Base-by-base conservation (phyloP, 2,888 invertebrate genomes). In the Ferrisia virgata region DNA sequence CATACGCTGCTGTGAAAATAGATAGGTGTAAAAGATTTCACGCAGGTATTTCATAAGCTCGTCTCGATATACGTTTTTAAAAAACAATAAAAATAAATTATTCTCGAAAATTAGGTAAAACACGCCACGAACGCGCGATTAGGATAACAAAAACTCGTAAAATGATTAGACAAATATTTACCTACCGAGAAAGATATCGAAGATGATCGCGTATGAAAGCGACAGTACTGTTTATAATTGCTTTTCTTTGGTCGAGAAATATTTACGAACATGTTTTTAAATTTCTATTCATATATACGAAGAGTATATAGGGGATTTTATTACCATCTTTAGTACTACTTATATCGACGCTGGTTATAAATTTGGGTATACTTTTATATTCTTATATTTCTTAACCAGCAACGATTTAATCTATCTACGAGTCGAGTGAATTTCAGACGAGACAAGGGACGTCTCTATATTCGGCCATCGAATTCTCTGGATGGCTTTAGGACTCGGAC, bases 181-280 rank as follows among this genome's bases (percentile, higher is more conserved):
- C 72, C n/a, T n/a, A 69, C 22, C 5, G 9, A 8, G 25, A 22
- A 31, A 36, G 9, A 36, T 36, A 33, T 36, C 72, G 72, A 76
- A 76, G 72, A 76, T 36, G 72, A 36, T 8, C 53, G 72, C 72
- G 33, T 15, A 76, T 18, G 72, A 76, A 76, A 76, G 33, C 33
- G 72, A 36, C 72, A 36, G 72, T 76, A 76, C 18, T 64, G 64
- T 64, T 76, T 76, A 76, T 76, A 36, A 33, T 76, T 36, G 72
- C 33, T 36, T 18, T 76, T 76, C 33, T 76, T 76, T 36, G 33
- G 72, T 22, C 9, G n/a, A n/a, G n/a, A n/a, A 76, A 36, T 36
- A 76, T 76, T 76, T 76, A 76, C 72, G 72, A 76, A 76, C 72
- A 11, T 76, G 72, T 76, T 76, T 76, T 76, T 76, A 18, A 76